Conservation (phyloP, 1,140 invertebrate genomes). For the Papilio aristodemus region DNA sequence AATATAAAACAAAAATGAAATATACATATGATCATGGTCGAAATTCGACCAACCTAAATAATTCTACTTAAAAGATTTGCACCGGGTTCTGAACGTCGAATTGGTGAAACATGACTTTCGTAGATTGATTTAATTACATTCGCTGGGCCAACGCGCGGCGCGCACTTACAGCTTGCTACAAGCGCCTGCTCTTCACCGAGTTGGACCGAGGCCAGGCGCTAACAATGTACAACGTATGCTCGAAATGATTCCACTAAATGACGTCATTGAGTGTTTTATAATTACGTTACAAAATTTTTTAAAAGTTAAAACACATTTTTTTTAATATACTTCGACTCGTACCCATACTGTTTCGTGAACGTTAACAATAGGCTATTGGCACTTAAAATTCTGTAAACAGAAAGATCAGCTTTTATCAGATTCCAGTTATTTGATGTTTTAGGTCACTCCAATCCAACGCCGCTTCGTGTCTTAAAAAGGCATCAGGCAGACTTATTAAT, state of each 20-base stretch:
- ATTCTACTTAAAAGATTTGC: background rate
- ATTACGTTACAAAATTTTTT: background rate
- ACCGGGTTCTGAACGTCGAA: background rate
- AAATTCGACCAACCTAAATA: background rate
- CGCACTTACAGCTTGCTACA: constrained; percentile 20
- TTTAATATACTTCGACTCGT: too few species aligned
- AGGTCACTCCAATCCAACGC: too few species aligned
- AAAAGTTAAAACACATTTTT: too few species aligned
- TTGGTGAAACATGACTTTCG: constrained; percentile 12
- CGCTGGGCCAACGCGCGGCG: background rate
- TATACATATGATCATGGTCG: too few species aligned
- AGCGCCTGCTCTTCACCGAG: background rate
- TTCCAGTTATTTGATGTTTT: too few species aligned
- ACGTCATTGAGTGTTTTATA: background rate
- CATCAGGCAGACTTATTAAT: too few species aligned
- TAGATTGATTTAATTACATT: constrained; percentile 31
- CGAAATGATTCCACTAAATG: background rate
- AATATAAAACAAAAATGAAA: too few species aligned
- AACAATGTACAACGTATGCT: constrained; percentile 17
- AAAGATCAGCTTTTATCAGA: too few species aligned
- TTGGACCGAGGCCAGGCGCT: constrained; percentile 6
- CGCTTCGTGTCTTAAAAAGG: too few species aligned
- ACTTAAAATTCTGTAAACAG: too few species aligned
- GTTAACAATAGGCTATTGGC: too few species aligned
- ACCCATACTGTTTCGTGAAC: too few species aligned